Base-by-base conservation (phyloP, 2,888 invertebrate genomes). In the Spisula subtruncata region DNA sequence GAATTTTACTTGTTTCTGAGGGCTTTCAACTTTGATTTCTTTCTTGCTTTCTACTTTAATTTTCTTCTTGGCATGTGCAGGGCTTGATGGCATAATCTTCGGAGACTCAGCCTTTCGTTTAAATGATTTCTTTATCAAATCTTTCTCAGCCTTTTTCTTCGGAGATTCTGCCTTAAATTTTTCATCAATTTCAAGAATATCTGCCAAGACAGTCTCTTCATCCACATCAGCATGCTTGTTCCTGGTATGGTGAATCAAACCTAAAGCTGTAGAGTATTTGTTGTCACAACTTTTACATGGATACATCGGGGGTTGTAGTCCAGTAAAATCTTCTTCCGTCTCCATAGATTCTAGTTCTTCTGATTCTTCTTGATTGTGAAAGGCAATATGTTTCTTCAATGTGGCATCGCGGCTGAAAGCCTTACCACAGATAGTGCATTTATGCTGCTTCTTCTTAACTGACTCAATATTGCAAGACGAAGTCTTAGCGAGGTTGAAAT, bases 201-300 rank as follows among this genome's bases (percentile, higher is more conserved):
- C 35, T 80, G 75, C 66, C n/a, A 86, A 35, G 10, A 81, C 66
- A 32, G 29, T 41, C 48, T 84, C 81, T 41, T 80, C 83, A 51
- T 89, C 84, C 4, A 81, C 83, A 46, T 83, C 88, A 32, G 86
- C 54, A 84, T 91, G 91, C 35, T 88, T 91, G 29, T 32, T 79
- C 84, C 81, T 87, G 5, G 32, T 83, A 80, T 91, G 91, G n/a
- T 85, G 75, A 8, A 83, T 81, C 46, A 91, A 60, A 20, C 91
- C 89, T 25, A 75, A 48, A 16, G 86, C 41, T n/a, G 89, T 89
- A n/a, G 88, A 82, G 88, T 91, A 91, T 75, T 71, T 88, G 66
- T 91, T 91, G 5, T 84, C 88, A 89, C 91, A 91, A 25, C 75
- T n/a, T 29, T 75, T 71, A 51, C 91, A 91, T 41, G 90, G 81